Conservation (phyloP, 1,140 invertebrate species). For the Heliconius nattereri region DNA sequence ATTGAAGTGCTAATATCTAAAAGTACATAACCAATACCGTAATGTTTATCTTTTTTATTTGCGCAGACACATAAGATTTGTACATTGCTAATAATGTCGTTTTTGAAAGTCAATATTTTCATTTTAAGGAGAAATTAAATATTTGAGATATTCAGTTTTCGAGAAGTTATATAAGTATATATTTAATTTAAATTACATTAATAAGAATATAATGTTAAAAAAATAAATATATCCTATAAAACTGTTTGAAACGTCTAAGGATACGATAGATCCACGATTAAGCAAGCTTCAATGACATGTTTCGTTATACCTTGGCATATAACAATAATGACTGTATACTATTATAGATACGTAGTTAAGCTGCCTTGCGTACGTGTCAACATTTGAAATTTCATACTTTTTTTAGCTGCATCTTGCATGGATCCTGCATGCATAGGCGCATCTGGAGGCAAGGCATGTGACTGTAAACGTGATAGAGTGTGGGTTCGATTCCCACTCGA, state of each 20-base stretch:
- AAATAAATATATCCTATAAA: not conserved
- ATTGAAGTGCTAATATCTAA: constrained; percentile 26
- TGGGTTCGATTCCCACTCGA: too few species aligned
- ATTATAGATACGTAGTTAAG: too few species aligned
- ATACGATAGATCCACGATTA: not conserved
- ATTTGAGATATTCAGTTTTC: not conserved
- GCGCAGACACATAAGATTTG: constrained; percentile 9
- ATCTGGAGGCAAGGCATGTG: too few species aligned
- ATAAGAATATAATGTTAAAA: too few species aligned
- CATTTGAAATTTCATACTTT: too few species aligned
- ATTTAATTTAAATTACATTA: too few species aligned
- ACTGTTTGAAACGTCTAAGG: not conserved
- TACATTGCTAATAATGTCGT: not conserved
- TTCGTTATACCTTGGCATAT: not conserved
- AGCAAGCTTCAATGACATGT: not conserved
- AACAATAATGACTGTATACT: too few species aligned
- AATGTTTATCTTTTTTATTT: constrained; percentile 27
- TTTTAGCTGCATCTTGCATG: too few species aligned
- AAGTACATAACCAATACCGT: constrained; percentile 10
- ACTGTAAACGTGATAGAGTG: too few species aligned
- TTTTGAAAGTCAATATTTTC: not conserved
- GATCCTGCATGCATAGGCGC: too few species aligned
- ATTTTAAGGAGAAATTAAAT: not conserved
- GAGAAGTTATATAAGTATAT: too few species aligned
- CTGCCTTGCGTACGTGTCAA: too few species aligned